Evolutionary conservation across 2,888 invertebrate species (phyloP), one percentile per base, ranked within the genome.

Genomic region (Alviniconcha strummeri): DNA sequence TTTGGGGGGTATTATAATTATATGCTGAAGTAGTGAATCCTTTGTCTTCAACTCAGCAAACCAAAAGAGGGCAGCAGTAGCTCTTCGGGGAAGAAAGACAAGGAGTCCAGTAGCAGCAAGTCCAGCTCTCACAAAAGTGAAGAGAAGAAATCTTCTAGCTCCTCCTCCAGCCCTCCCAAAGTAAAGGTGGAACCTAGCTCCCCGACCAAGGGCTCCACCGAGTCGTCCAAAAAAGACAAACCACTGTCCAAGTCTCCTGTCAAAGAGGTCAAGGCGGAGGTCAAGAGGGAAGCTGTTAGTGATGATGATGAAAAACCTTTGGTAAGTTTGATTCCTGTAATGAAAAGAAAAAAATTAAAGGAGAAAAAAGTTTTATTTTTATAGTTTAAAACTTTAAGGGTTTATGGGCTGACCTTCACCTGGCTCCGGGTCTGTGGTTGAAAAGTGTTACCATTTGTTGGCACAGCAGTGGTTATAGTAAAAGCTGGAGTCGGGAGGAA

Each of bases 251-350:
- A 85, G 72, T 78, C 79, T 52, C 78, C 85, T 11, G 67, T 57
- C 15, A 84, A 83, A 56, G 82, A 84, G 80, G 84, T 82, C 57
- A 79, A 84, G 67, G 55, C 17, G 19, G 19, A 74, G 19, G 83
- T 81, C 17, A 86, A 88, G 74, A 77, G 78, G 52, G 88, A 88
- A 79, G 74, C 78, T 1, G 84, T 86, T 79, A 86, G 87, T 80
- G 89, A 89, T 72, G 88, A 90, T 74, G 91, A 91, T 84, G 90
- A 91, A 81, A 83, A 88, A 69, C 91, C 91, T 54, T 80, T 91
- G 90, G 91, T 91, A 74, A 87, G 86, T 82, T 19, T 78, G 19
- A 17, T 75, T 5, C 56, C 56, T 55, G 36, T 36, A 36, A 36
- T 13, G 15, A 54, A 74, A 72, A n/a, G n/a, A 52, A 9, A 5